Evolutionary conservation across 1,140 invertebrate species (phyloP).

Genomic region (Cataglyphis hispanica): DNA sequence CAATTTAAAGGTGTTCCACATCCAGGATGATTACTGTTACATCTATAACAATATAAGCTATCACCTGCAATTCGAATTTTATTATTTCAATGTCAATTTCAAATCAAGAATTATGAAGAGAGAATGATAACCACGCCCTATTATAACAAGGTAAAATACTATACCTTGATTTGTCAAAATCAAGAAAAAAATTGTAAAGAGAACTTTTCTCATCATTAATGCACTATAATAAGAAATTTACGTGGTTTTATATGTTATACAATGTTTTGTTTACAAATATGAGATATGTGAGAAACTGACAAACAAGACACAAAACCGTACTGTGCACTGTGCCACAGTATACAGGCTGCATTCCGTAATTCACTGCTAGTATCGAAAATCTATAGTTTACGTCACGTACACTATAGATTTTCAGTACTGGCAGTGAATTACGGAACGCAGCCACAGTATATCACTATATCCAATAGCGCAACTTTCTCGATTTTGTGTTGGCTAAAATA

Average conservation of each 20-base stretch:
- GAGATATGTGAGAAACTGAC: too few relatives aligned
- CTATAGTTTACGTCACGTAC: too few relatives aligned
- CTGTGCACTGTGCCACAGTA: too few relatives aligned
- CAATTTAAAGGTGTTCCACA: conserved; percentile 95
- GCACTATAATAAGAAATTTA: background rate
- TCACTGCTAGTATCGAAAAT: too few relatives aligned
- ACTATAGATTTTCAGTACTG: too few relatives aligned
- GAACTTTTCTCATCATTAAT: conserved; percentile 8
- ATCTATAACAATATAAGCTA: conserved; percentile 94
- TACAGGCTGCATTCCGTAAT: too few relatives aligned
- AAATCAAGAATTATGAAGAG: background rate
- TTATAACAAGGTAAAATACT: background rate
- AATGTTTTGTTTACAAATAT: conserved; percentile 6
- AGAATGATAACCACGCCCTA: conserved; percentile 50
- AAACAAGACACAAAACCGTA: too few relatives aligned
- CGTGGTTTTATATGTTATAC: background rate
- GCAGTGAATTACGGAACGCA: too few relatives aligned
- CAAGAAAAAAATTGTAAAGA: background rate
- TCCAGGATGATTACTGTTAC: conserved; percentile 95
- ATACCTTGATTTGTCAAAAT: conserved; percentile 19
- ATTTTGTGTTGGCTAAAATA: too few relatives aligned
- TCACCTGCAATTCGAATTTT: conserved; percentile 58
- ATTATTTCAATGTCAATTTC: background rate
- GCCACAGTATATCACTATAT: too few relatives aligned
- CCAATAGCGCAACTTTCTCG: too few relatives aligned